Base-by-base conservation (phyloP, 2,888 invertebrate genomes). In the Sinodicranocentrus sp. region DNA sequence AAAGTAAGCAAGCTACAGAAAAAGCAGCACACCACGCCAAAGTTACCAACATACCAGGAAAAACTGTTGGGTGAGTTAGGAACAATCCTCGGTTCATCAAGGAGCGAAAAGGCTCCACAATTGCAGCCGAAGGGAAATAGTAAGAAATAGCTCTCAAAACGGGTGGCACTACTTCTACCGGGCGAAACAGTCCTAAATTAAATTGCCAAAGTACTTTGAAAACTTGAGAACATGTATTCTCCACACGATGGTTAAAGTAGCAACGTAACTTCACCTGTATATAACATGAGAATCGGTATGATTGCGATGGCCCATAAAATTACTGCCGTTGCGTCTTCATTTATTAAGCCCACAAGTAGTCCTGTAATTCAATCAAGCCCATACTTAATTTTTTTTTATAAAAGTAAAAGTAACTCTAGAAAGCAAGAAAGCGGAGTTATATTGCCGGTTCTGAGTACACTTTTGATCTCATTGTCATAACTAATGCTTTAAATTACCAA, bases 51-150 rank as follows among this genome's bases (percentile, higher is more conserved):
- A 65, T 52, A 3, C 79, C 79, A 33, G 71, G 72, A 71, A 71
- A 80, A 6, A 80, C 79, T 25, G 44, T 70, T 13, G 59, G 59
- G 33, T 78, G 77, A 48, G 68, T 61, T n/a, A 78, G 21, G 17
- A 48, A 15, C 13, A 54, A 26, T 13, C 72, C 79, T 44, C 79
- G 48, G 15, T 80, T 80, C 21, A 80, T 25, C 13, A 71, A 10
- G 10, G 71, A 80, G 1, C 79, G 71, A 15, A 80, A 65, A 8
- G 79, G 43, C 25, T 43, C 28, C 8, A 80, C 43, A 43, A 65
- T 57, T 23, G 43, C 54, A 5, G n/a, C 65, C 0, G 28, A 13
- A 21, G 79, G 79, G n/a, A 80, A 26, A 8, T 25, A 23, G 43
- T 54, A 72, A 13, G 70, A 48, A 17, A 71, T 25, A 0, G 48